phyloP scores from a whole-genome alignment of 2,888 invertebrate species.

The Leptopilina syphax region DNA sequence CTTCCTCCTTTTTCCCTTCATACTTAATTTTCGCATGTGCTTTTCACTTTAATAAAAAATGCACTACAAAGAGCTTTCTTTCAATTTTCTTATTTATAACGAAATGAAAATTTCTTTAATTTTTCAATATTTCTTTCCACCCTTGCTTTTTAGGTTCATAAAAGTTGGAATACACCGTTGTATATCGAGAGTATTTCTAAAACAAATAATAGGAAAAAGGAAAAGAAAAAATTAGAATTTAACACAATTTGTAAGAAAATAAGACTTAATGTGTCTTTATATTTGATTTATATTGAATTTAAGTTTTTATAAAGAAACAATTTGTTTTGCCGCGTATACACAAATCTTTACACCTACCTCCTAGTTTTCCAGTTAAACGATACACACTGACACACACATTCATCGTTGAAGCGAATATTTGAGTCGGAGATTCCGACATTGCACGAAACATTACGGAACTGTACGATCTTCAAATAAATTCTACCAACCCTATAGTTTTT shows the following conservation, averaged over 20 bases:
- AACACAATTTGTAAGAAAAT: neutral
- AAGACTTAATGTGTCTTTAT: neutral
- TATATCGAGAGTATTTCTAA: too few relatives aligned
- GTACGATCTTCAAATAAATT: neutral
- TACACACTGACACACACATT: neutral
- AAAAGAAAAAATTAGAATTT: neutral
- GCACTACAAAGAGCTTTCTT: neutral
- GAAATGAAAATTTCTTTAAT: neutral
- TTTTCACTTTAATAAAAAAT: neutral
- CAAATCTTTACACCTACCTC: slow-evolving; percentile 11
- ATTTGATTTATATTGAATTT: neutral
- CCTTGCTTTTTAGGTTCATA: neutral
- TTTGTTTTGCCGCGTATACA: slow-evolving; percentile 11
- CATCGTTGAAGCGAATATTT: neutral
- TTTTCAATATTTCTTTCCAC: neutral
- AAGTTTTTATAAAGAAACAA: neutral
- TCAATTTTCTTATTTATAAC: neutral
- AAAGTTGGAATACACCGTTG: neutral
- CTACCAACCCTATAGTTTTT: too few relatives aligned
- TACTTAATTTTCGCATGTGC: slow-evolving; percentile 73
- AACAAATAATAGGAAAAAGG: neutral
- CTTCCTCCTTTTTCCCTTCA: slow-evolving; percentile 72
- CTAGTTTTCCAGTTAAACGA: neutral
- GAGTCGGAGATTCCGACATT: neutral
- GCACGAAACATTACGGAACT: neutral